Evolutionary conservation across 2,888 invertebrate species (phyloP).

Genomic region (Brassicogethes aeneus): DNA sequence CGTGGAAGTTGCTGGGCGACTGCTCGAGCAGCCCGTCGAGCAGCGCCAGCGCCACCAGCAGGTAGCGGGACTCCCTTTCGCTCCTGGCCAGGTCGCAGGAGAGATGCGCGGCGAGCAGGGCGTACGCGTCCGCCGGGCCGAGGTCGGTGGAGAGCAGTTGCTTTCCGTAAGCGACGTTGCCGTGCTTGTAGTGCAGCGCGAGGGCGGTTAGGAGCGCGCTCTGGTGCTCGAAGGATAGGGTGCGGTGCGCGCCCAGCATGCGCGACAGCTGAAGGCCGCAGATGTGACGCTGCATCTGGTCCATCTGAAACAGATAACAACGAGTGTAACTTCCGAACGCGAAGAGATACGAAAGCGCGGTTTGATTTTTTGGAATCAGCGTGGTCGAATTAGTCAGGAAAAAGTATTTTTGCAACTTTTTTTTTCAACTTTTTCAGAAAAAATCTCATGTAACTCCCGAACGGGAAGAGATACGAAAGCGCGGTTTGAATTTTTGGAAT

Average conservation of each 20-base stretch:
- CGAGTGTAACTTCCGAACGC: no score
- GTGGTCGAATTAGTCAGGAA: no score
- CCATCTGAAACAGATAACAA: conserved; percentile 39
- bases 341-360: no score
- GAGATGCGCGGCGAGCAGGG: conserved; percentile 67
- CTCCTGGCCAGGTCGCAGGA: conserved; percentile 50
- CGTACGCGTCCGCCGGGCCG: conserved; percentile 71
- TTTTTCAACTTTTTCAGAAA: no score
- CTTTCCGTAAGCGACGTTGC: conserved; percentile 45
- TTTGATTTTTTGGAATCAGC: no score
- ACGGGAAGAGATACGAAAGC: no score
- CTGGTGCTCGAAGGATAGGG: conserved; percentile 46
- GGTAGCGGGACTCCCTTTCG: conserved; percentile 46
- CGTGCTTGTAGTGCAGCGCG: conserved; percentile 57
- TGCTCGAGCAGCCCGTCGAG: conserved; percentile 64
- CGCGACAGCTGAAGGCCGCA: conserved; percentile 68
- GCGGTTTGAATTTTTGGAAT: no score
- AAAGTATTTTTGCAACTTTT: no score
- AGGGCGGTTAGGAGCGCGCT: conserved; percentile 53
- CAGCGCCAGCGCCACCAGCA: conserved; percentile 57
- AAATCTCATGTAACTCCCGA: no score
- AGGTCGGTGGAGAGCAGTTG: conserved; percentile 59
- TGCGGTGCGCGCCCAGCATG: conserved; percentile 58
- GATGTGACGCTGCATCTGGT: conserved; percentile 76
- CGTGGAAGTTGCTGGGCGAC: conserved; percentile 84